phyloP scores from a whole-genome alignment of 2,888 invertebrate genomes.

The Lasiommata megera region DNA sequence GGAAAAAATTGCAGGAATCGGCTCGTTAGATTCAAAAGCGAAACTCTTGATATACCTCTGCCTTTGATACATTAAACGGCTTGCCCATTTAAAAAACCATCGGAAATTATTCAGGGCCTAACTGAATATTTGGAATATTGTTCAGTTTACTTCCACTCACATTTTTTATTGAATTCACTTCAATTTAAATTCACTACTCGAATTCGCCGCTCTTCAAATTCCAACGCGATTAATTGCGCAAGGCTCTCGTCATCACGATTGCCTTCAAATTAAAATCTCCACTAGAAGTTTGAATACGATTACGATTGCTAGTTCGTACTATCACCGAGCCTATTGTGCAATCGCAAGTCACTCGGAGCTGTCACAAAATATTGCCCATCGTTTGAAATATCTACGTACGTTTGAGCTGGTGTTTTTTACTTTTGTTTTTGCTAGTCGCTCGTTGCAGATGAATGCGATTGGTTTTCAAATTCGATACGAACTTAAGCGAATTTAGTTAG shows the following conservation, averaged over 20 bases:
- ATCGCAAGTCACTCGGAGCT: no score
- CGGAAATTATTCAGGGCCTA: background rate
- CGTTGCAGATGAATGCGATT: no score
- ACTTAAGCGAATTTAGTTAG: no score
- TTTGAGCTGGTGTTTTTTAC: no score
- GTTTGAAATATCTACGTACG: no score
- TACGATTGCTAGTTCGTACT: background rate
- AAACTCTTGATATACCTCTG: no score
- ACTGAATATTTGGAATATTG: constrained; percentile 28
- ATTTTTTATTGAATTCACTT: constrained; percentile 34
- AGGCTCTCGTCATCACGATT: background rate
- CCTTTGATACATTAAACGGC: no score
- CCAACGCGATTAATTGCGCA: constrained; percentile 1
- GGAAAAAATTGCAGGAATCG: no score
- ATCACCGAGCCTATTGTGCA: background rate
- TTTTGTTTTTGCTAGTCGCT: no score
- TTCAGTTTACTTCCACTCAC: constrained; percentile 33
- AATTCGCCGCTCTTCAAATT: constrained; percentile 13
- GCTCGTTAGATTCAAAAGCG: no score
- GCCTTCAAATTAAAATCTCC: background rate
- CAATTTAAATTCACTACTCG: constrained; percentile 42
- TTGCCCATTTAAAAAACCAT: background rate
- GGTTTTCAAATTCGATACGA: no score
- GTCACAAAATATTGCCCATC: no score
- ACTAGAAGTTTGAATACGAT: background rate